Conservation (phyloP, 2,113 vertebrate genomes). For the Lepus timidus region DNA sequence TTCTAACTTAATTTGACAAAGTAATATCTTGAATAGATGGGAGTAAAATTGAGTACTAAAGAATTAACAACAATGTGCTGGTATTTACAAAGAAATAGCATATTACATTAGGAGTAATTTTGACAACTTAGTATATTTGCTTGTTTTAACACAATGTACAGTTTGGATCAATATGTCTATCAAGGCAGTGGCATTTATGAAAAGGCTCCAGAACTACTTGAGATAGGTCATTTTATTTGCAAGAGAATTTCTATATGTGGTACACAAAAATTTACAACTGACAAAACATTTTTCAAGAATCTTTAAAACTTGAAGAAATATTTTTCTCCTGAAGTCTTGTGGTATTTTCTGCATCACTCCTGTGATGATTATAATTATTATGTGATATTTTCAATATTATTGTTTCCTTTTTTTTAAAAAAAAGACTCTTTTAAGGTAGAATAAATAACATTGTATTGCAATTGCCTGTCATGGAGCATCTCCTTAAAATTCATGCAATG, state of each 20-base stretch:
- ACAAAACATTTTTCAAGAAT: constrained; percentile 7
- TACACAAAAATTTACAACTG: constrained; percentile 4
- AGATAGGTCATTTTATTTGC: not conserved
- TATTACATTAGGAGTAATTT: constrained; percentile 9
- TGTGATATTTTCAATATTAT: not conserved
- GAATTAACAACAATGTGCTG: constrained; percentile 1
- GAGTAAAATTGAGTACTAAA: constrained; percentile 15
- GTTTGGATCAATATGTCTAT: not conserved
- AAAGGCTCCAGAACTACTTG: not conserved
- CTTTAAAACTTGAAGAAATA: not conserved
- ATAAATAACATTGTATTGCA: not conserved
- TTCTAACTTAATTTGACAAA: constrained; percentile 21
- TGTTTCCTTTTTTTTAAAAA: not conserved
- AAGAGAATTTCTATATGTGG: constrained; percentile 1
- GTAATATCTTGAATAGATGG: not conserved
- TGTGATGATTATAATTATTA: not conserved
- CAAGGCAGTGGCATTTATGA: not conserved
- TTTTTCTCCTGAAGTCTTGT: not conserved
- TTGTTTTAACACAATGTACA: not conserved
- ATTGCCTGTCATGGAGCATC: not conserved
- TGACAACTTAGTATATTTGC: constrained; percentile 9
- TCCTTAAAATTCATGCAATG: constrained; percentile 9
- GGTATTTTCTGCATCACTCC: not conserved
- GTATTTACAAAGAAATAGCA: constrained; percentile 13
- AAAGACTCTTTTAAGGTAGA: not conserved